phyloP scores from a whole-genome alignment of 2,113 vertebrate species.

The Psilopsiagon aymara region DNA sequence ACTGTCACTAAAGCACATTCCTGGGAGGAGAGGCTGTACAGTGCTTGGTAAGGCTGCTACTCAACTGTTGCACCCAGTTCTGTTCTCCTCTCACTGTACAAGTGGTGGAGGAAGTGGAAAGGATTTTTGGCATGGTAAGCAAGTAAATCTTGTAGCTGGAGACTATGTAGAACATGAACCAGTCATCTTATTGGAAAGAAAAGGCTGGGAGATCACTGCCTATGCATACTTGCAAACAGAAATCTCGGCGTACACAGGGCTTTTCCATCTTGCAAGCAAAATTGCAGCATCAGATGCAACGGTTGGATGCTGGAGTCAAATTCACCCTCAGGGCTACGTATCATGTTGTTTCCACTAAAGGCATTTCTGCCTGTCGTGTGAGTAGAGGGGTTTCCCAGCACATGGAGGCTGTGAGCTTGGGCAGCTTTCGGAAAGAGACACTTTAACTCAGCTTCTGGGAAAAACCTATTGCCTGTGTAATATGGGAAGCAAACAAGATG shows the following conservation, averaged over 20 bases:
- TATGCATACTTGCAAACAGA: neutral
- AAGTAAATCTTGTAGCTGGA: neutral
- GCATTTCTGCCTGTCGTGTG: neutral
- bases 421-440: neutral
- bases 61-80: neutral
- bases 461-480: neutral
- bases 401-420: neutral
- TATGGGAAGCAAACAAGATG: neutral
- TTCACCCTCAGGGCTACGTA: neutral
- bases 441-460: neutral
- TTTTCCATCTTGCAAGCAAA: neutral
- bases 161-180: neutral
- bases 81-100: neutral
- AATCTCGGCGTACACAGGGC: fast-evolving
- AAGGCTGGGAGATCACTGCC: neutral
- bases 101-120: neutral
- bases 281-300: neutral
- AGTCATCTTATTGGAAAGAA: neutral
- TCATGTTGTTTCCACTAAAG: neutral
- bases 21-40: neutral
- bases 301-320: neutral
- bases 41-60: neutral
- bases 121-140: neutral
- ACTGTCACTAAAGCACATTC: fast-evolving
- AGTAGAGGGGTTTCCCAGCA: neutral